A percentile compares a stretch with the other conserved stretches of the same genome.
Evolutionary conservation across 2,113 vertebrate genomes (phyloP).

Genomic region (Monopterus albus): DNA sequence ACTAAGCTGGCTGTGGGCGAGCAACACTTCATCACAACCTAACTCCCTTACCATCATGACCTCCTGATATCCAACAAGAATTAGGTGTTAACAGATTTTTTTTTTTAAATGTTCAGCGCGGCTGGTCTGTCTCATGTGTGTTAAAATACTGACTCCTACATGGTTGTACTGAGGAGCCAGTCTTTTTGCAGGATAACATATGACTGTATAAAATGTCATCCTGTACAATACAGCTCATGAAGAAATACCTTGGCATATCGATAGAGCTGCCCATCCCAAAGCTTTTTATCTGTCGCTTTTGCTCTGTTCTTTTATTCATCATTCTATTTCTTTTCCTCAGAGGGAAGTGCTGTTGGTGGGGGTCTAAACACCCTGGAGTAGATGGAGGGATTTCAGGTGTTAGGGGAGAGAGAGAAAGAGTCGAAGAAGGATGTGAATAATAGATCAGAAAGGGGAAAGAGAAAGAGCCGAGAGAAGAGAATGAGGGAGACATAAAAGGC

Average conservation of each 20-base stretch:
- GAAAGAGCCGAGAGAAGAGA: slow-evolving; percentile 31
- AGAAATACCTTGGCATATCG: slow-evolving; percentile 50
- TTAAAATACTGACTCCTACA: background rate
- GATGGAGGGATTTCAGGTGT: slow-evolving; percentile 66
- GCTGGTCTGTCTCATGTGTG: background rate
- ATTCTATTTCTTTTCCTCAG: slow-evolving; percentile 51
- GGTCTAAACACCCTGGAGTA: slow-evolving; percentile 59
- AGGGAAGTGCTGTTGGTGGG: slow-evolving; percentile 50
- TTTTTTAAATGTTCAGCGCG: background rate
- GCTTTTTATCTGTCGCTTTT: slow-evolving; percentile 61
- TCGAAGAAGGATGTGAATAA: slow-evolving; percentile 65
- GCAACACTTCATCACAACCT: no score
- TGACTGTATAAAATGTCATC: slow-evolving; percentile 56
- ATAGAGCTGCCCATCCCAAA: slow-evolving; percentile 41
- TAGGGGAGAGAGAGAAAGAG: slow-evolving; percentile 47
- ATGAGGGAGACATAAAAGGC: slow-evolving; percentile 28
- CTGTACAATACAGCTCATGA: slow-evolving; percentile 19
- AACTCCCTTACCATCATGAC: no score
- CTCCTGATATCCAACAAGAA: no score
- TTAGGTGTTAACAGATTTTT: no score
- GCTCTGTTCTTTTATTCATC: slow-evolving; percentile 72
- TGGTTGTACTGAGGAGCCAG: background rate
- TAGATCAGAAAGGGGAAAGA: slow-evolving; percentile 62
- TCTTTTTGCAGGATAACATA: slow-evolving; percentile 11
- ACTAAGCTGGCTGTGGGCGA: no score